phyloP scores from a whole-genome alignment of 2,888 invertebrate species.

The Morinoia aosen region DNA sequence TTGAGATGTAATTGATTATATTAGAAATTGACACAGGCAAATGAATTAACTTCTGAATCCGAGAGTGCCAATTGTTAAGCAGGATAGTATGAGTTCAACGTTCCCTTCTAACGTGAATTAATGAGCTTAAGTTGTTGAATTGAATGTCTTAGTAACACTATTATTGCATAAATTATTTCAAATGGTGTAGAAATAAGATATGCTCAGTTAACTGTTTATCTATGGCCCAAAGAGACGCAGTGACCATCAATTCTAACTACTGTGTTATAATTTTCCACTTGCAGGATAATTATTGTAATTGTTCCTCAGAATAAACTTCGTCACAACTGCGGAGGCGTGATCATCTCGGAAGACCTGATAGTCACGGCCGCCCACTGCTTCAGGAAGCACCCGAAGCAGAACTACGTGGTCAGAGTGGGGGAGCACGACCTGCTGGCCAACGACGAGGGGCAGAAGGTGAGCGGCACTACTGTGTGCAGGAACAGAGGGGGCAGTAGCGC shows the following conservation, averaged over 20 bases:
- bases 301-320: slow-evolving; percentile 57
- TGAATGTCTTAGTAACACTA: too few species aligned
- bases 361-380: slow-evolving; percentile 67
- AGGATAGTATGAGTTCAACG: too few species aligned
- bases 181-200: too few species aligned
- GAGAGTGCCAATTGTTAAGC: too few species aligned
- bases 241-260: not conserved
- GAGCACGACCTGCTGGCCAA: slow-evolving; percentile 56
- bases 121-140: too few species aligned
- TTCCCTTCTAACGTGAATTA: too few species aligned
- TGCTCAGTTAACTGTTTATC: not conserved
- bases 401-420: slow-evolving; percentile 61
- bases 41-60: too few species aligned
- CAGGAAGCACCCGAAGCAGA: slow-evolving; percentile 58
- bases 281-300: not conserved
- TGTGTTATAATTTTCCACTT: not conserved
- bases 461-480: not conserved
- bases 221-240: not conserved
- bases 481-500: not conserved
- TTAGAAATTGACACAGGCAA: too few species aligned
- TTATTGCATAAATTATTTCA: too few species aligned
- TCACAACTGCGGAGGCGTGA: slow-evolving; percentile 66
- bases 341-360: slow-evolving; percentile 60
- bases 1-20: too few species aligned
- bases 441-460: slow-evolving; percentile 61